Evolutionary conservation across 2,113 vertebrate genomes (phyloP), one percentile per base, ranked within the genome.

Genomic region (Lethenteron reissneri): DNA sequence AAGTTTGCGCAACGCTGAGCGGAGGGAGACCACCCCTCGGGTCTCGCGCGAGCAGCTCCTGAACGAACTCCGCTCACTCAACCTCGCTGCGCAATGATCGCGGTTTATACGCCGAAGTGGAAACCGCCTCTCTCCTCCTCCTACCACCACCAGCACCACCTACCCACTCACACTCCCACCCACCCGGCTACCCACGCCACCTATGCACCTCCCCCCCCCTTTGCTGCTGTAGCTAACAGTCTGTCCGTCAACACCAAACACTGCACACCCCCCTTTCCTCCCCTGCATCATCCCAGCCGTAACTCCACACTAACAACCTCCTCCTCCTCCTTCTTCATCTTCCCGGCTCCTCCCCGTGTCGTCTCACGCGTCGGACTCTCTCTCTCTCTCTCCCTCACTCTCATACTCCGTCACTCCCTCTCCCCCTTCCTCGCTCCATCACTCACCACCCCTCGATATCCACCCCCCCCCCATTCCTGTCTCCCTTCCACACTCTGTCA

Each of bases 191-290:
- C 69, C 6, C 41, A 3, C 12, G 12, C 12, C 12, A 21, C 68
- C 41, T 10, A 14, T 12, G 17, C 13, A 19, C 3, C 17, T 3
- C 11, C 25, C 12, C 25, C 12, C 12, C 68, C 25, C 17, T 11
- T 69, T 25, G 7, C 25, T 12, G 64, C 64, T 69, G 64, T 9
- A 73, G 57, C 80, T 14, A 21, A 58, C 71, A 78, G 1, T 56
- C 71, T 59, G 41, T 76, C 64, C 25, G 9, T 11, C 64, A 17
- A 10, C 64, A n/a, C 25, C 64, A 15, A 15, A 10, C n/a, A 10
- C 64, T 17, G n/a, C 64, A 17, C 64, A 4, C 70, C 21, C 21
- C n/a, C 19, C n/a, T n/a, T 57, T 8, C n/a, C 21, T 57, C 15
- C 25, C 10, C 8, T 19, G 12, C 19, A 13, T 25, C 70, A 41